Evolutionary conservation across 2,113 vertebrate genomes (phyloP).

Genomic region (Misgurnus mizolepis): DNA sequence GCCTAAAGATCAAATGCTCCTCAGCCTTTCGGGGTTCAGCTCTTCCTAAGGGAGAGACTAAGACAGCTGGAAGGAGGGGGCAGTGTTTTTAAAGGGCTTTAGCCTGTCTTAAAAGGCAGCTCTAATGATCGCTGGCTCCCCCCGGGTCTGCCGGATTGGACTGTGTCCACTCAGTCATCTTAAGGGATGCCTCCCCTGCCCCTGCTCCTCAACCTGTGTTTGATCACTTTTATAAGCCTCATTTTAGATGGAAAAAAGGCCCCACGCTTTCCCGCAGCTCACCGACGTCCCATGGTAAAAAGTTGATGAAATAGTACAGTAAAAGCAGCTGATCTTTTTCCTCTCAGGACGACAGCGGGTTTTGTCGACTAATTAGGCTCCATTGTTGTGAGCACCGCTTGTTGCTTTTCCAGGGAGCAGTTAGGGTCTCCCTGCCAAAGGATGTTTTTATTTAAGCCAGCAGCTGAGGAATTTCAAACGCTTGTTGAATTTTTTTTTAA

Average conservation of each 20-base stretch:
- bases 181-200: constrained; percentile 43
- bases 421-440: constrained; percentile 46
- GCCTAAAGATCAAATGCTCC: constrained; percentile 43
- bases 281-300: constrained; percentile 24
- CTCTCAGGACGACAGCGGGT: constrained; percentile 43
- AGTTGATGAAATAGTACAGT: constrained; percentile 48
- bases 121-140: constrained; percentile 48
- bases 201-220: constrained; percentile 53
- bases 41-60: constrained; percentile 49
- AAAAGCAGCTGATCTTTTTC: constrained; percentile 57
- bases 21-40: constrained; percentile 29
- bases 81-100: constrained; percentile 46
- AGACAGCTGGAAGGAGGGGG: constrained; percentile 25
- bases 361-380: constrained; percentile 58
- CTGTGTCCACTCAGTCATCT: constrained; percentile 52
- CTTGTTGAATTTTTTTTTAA: not conserved
- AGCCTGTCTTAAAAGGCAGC: constrained; percentile 47
- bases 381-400: constrained; percentile 55
- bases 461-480: constrained; percentile 50
- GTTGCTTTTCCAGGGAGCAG: constrained; percentile 46
- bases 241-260: constrained; percentile 46
- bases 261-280: constrained; percentile 45
- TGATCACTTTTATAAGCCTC: constrained; percentile 52
- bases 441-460: constrained; percentile 58
- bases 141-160: constrained; percentile 41